Evolutionary conservation across 2,113 vertebrate species (phyloP), one percentile per base, ranked within the genome.

Genomic region (Dendropsophus ebraccatus): DNA sequence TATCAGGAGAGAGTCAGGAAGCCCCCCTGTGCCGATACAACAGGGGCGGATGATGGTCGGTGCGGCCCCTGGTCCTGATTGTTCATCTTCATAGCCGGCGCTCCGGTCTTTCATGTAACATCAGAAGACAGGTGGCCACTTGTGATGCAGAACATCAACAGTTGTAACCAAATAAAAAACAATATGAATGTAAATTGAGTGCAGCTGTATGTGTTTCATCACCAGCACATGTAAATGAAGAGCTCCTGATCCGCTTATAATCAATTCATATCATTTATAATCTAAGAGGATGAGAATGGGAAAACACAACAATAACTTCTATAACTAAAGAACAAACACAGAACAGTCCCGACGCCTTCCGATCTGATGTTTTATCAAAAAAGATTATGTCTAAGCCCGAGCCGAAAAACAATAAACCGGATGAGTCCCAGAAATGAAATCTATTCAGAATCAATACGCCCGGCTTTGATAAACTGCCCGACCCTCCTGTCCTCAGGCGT

Each of bases 321-420:
- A 54, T 50, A 73, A 52, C 52, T n/a, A 49, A 47, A 62, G 76
- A 86, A 80, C 62, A 80, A 70, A 81, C 69, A 81, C 10, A 85
- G 65, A 73, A 58, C 62, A 86, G 62, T 58, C 50, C 73, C 16
- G 74, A n/a, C 52, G 30, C 28, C 32, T 70, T 81, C 60, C 28
- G 81, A 81, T 73, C 85, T 87, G 85, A 10, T 69, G 47, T 85
- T 89, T 88, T 89, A 62, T 85, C 86, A 79, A 83, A 70, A 84
- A 62, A 87, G 12, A 88, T 89, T 87, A 83, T 83, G n/a, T 69
- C 47, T 89, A 84, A 47, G 67, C 19, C 86, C 73, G 65, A 8
- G 77, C n/a, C 83, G 41, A 2, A 88, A 62, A 90, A 90, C 89
- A 79, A 89, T 77, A 67, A 85, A 87, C 88, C 49, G n/a, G 45